Conservation (phyloP, 2,797 vertebrate genomes). For the Halcyon badia region DNA sequence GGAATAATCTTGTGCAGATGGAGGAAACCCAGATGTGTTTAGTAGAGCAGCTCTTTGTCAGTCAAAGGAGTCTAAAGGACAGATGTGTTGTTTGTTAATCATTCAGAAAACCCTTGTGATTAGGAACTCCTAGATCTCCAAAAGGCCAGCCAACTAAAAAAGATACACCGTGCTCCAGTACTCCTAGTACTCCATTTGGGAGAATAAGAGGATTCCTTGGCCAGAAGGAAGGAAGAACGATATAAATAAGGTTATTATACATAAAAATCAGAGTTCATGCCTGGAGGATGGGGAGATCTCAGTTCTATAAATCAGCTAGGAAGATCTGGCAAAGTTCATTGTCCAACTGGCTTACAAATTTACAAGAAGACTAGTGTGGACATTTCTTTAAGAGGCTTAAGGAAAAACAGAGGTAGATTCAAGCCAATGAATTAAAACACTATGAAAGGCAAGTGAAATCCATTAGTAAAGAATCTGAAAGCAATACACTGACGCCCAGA, state of each 20-base stretch:
- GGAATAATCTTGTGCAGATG: conserved; percentile 55
- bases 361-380: conserved; percentile 28
- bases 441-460: conserved; percentile 35
- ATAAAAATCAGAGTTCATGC: conserved; percentile 2
- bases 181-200: conserved; percentile 36
- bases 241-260: conserved; percentile 48
- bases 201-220: conserved; percentile 35
- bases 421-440: conserved; percentile 15
- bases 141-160: conserved; percentile 54
- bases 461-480: conserved; percentile 46
- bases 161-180: conserved; percentile 7
- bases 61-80: conserved; percentile 38
- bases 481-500: neutral
- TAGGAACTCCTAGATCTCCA: conserved; percentile 38
- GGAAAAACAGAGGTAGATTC: conserved; percentile 44
- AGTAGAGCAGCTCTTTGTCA: conserved; percentile 40
- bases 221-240: conserved; percentile 41
- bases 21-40: conserved; percentile 26
- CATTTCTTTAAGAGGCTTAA: conserved; percentile 24
- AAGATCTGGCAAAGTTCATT: conserved; percentile 55
- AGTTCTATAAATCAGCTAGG: conserved; percentile 57
- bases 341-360: conserved; percentile 54
- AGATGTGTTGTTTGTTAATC: conserved; percentile 49
- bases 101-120: conserved; percentile 51
- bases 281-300: conserved; percentile 34